Evolutionary conservation across 2,888 invertebrate genomes (phyloP).

Genomic region (Caenorhabditis panamensis): DNA sequence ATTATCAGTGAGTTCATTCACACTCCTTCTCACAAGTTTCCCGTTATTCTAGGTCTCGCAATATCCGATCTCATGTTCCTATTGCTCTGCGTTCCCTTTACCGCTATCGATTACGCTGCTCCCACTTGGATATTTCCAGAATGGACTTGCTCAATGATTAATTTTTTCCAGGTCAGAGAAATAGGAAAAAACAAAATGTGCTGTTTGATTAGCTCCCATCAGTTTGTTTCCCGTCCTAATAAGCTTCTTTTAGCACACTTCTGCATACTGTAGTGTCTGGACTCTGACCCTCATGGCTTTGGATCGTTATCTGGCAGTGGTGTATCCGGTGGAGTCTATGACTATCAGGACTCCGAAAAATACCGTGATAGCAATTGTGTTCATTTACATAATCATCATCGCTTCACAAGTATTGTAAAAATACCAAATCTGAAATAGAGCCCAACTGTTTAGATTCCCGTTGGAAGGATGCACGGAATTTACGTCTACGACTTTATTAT

Average conservation of each 20-base stretch:
- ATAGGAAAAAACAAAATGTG: too few species aligned
- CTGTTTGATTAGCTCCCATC: conserved; percentile 25
- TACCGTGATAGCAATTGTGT: conserved; percentile 71
- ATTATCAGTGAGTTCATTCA: conserved; percentile 85
- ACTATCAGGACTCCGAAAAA: conserved; percentile 75
- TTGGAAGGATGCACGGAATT: conserved; percentile 71
- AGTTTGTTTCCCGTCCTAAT: background rate
- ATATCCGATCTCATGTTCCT: conserved; percentile 90
- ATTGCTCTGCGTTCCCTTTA: conserved; percentile 94
- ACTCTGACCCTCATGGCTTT: conserved; percentile 94
- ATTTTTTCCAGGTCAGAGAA: conserved; percentile 86
- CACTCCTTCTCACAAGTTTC: too few species aligned
- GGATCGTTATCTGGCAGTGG: conserved; percentile 92
- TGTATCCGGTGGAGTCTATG: conserved; percentile 87
- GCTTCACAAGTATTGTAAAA: conserved; percentile 70
- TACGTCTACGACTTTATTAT: conserved; percentile 76
- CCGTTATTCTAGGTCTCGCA: conserved; percentile 77
- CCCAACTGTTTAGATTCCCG: conserved; percentile 63
- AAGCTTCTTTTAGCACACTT: conserved; percentile 85
- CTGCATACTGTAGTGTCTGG: conserved; percentile 94
- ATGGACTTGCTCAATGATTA: conserved; percentile 91
- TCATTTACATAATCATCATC: conserved; percentile 75
- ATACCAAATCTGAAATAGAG: background rate
- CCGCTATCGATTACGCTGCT: conserved; percentile 91
- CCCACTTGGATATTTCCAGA: conserved; percentile 93